Percentiles rank a stretch among this genome's conserved stretches.
Conservation (phyloP, 2,888 invertebrate species). For the Standfussiana lucernea region DNA sequence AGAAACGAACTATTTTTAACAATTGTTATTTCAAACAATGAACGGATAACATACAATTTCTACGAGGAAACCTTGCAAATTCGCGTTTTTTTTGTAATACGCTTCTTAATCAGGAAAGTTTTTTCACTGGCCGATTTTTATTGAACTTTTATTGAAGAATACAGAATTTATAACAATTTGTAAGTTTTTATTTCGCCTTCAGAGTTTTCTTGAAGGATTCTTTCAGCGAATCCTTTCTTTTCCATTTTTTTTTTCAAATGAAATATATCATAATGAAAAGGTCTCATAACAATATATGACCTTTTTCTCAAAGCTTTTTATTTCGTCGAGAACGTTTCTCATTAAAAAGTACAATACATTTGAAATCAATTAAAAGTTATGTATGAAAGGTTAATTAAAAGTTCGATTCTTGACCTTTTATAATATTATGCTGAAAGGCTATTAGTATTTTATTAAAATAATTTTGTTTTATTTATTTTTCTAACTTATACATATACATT, state of each 20-base stretch:
- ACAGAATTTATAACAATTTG: not conserved
- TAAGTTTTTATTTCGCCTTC: slow-evolving; percentile 11
- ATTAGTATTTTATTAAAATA: too few species aligned
- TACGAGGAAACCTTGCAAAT: too few species aligned
- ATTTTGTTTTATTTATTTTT: too few species aligned
- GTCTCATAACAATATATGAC: slow-evolving; percentile 22
- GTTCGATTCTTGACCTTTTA: slow-evolving; percentile 2
- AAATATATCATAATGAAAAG: slow-evolving; percentile 27
- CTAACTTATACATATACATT: too few species aligned
- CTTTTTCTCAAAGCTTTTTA: slow-evolving; percentile 1
- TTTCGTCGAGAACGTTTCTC: slow-evolving; percentile 26
- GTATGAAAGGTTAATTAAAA: slow-evolving; percentile 17
- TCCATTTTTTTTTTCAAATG: slow-evolving; percentile 2
- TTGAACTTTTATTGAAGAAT: slow-evolving; percentile 5
- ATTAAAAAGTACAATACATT: slow-evolving; percentile 24
- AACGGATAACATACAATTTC: too few species aligned
- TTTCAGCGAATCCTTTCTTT: not conserved
- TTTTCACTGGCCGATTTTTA: not conserved
- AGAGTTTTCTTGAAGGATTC: slow-evolving; percentile 8
- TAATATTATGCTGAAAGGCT: not conserved
- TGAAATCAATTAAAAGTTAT: slow-evolving; percentile 45
- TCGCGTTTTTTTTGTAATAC: too few species aligned
- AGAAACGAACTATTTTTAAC: too few species aligned
- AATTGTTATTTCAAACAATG: too few species aligned
- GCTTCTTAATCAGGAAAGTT: slow-evolving; percentile 7